A percentile compares a stretch with the other conserved stretches of the same genome.
These are phyloP conservation scores for Suillia variegata DNA, from an alignment of 2,888 invertebrate species.

Conservation along the genomic window DNA sequence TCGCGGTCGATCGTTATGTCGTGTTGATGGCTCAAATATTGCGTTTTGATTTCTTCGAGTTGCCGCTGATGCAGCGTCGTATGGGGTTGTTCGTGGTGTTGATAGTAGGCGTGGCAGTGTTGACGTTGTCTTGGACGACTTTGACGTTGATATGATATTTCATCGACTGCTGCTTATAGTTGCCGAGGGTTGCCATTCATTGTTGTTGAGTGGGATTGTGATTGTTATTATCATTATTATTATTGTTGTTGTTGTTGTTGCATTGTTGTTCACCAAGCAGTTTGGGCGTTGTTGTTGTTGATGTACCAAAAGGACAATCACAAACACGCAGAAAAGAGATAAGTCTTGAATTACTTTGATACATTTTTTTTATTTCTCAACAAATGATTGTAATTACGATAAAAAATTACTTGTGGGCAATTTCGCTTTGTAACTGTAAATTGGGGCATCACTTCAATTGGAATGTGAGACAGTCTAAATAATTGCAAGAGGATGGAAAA, in stretches of 20 bases:
- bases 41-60: slow-evolving; percentile 50
- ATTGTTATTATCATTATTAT: no score
- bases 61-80: slow-evolving; percentile 48
- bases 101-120: no score
- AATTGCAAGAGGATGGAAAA: no score
- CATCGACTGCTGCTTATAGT: no score
- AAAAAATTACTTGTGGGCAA: slow-evolving; percentile 25
- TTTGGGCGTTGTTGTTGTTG: slow-evolving; percentile 20
- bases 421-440: slow-evolving; percentile 12
- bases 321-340: slow-evolving; percentile 30
- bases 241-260: slow-evolving; percentile 32
- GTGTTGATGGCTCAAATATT: slow-evolving; percentile 51
- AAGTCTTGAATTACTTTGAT: slow-evolving; percentile 4
- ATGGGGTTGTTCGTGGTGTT: slow-evolving; percentile 31
- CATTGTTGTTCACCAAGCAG: slow-evolving; percentile 28
- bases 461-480: no score
- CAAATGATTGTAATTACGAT: slow-evolving; percentile 18
- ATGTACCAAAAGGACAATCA: slow-evolving; percentile 28
- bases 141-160: slow-evolving; percentile 39
- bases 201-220: slow-evolving; percentile 18
- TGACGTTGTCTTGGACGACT: slow-evolving; percentile 55
- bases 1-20: slow-evolving; percentile 57
- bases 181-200: slow-evolving; percentile 4
- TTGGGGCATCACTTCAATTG: no score
- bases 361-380: slow-evolving; percentile 9